Conservation (phyloP, 2,888 invertebrate genomes). For the Fragum fragum region DNA sequence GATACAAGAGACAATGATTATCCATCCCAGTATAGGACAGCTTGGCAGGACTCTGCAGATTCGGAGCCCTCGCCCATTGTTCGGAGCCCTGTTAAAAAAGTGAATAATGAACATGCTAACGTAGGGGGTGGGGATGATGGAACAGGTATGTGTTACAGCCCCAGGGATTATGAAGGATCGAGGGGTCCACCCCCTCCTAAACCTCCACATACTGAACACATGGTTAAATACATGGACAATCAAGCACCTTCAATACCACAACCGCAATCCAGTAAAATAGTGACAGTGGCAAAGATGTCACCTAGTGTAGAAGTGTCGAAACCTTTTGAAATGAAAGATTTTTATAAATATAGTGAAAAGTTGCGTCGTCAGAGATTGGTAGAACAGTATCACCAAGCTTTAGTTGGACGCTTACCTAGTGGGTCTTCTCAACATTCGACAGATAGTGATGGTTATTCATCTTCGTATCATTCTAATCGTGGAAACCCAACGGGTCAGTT, state of each 20-base stretch:
- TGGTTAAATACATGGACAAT: conserved; percentile 65
- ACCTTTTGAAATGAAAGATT: conserved; percentile 99
- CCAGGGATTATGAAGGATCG: conserved; percentile 75
- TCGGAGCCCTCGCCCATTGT: conserved; percentile 74
- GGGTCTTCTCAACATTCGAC: conserved; percentile 79
- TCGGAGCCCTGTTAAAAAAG: conserved; percentile 69
- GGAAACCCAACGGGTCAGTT: conserved; percentile 32
- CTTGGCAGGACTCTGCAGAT: conserved; percentile 65
- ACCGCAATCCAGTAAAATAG: conserved; percentile 75
- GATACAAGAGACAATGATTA: conserved; percentile 24
- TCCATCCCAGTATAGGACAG: conserved; percentile 34
- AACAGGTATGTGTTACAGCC: conserved; percentile 79
- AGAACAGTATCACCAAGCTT: conserved; percentile 81
- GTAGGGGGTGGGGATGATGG: conserved; percentile 48
- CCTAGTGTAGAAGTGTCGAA: conserved; percentile 93
- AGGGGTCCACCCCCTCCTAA: conserved; percentile 39
- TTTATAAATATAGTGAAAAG: conserved; percentile 98
- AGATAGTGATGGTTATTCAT: conserved; percentile 77
- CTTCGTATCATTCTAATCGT: conserved; percentile 45
- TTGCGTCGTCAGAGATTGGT: conserved; percentile 90
- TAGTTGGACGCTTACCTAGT: conserved; percentile 76
- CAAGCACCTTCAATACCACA: conserved; percentile 56
- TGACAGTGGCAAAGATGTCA: conserved; percentile 79
- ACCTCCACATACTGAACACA: conserved; percentile 58
- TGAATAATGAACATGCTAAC: conserved; percentile 37